Percentiles rank a stretch among this genome's conserved stretches.
phyloP scores from a whole-genome alignment of 2,113 vertebrate genomes.

The Aptenodytes patagonicus region DNA sequence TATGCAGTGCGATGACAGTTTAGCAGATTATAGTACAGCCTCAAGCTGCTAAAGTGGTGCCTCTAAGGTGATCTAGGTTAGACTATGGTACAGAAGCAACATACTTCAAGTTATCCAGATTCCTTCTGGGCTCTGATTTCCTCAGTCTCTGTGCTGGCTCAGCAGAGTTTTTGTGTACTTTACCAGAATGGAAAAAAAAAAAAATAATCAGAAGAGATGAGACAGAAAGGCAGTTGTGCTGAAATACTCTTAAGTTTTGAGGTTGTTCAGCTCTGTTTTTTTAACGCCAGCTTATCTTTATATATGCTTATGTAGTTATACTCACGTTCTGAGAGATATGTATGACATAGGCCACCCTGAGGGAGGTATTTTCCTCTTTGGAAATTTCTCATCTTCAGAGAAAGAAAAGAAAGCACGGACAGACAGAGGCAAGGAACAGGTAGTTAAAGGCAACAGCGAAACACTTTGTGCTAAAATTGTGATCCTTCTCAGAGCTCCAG shows the following conservation, averaged over 20 bases:
- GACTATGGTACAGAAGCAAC: neutral
- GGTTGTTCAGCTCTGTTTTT: neutral
- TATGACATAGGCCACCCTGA: neutral
- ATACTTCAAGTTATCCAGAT: neutral
- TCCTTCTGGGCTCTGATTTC: neutral
- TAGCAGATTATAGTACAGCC: conserved; percentile 6
- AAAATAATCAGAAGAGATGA: neutral
- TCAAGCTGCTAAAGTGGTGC: neutral
- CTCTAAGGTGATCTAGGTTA: conserved; percentile 35
- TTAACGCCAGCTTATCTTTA: neutral
- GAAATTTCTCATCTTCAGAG: neutral
- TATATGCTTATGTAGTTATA: neutral
- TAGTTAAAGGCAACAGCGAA: neutral
- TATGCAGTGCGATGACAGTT: neutral
- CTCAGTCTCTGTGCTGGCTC: neutral
- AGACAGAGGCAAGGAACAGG: neutral
- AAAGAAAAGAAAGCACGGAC: neutral
- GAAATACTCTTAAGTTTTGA: neutral
- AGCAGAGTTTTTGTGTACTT: neutral
- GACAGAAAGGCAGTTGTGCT: neutral
- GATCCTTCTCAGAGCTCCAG: neutral
- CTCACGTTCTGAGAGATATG: neutral
- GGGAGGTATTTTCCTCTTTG: neutral
- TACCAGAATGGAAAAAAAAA: neutral
- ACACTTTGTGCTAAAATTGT: neutral